These are phyloP conservation scores for Nycteola revayana DNA, from an alignment of 2,888 invertebrate species.

Conservation along the genomic window DNA sequence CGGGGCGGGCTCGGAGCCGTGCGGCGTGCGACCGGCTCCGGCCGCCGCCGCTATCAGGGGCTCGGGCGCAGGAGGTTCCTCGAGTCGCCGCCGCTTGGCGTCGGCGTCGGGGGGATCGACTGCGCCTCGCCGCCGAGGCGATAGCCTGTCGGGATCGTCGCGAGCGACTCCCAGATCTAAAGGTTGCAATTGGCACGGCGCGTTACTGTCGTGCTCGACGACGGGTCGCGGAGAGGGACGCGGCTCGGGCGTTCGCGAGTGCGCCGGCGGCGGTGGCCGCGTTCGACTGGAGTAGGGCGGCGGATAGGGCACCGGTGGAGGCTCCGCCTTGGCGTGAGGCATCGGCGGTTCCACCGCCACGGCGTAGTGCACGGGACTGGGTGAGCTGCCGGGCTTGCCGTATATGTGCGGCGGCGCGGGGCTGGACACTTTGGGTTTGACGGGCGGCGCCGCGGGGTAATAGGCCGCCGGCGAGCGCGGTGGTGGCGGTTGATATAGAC, in stretches of 20 bases:
- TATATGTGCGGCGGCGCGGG: slow-evolving; percentile 90
- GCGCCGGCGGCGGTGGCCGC: slow-evolving; percentile 82
- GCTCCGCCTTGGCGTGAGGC: slow-evolving; percentile 82
- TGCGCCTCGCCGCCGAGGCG: slow-evolving; percentile 86
- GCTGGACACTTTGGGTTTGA: slow-evolving; percentile 87
- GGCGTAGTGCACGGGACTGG: slow-evolving; percentile 74
- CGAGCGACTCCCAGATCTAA: slow-evolving; percentile 88
- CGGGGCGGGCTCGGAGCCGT: slow-evolving; percentile 74
- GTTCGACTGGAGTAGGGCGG: slow-evolving; percentile 64
- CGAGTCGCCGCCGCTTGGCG: slow-evolving; percentile 84
- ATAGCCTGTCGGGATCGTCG: slow-evolving; percentile 80
- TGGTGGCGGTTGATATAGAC: slow-evolving; percentile 52
- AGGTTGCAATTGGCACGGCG: slow-evolving; percentile 88
- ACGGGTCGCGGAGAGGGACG: slow-evolving; percentile 65
- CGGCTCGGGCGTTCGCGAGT: slow-evolving; percentile 77
- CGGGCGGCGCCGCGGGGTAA: slow-evolving; percentile 65
- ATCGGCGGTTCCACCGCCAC: slow-evolving; percentile 62
- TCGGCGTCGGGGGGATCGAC: slow-evolving; percentile 82
- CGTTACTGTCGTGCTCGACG: slow-evolving; percentile 51
- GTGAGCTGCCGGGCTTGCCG: slow-evolving; percentile 82
- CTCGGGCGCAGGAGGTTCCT: slow-evolving; percentile 86
- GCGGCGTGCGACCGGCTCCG: slow-evolving; percentile 86
- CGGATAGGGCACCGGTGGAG: slow-evolving; percentile 69
- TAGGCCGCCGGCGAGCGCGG: slow-evolving; percentile 72
- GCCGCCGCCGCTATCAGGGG: slow-evolving; percentile 88